These are phyloP conservation scores for Drosophila nikananu DNA, from an alignment of 1,140 invertebrate genomes.

Conservation along the genomic window DNA sequence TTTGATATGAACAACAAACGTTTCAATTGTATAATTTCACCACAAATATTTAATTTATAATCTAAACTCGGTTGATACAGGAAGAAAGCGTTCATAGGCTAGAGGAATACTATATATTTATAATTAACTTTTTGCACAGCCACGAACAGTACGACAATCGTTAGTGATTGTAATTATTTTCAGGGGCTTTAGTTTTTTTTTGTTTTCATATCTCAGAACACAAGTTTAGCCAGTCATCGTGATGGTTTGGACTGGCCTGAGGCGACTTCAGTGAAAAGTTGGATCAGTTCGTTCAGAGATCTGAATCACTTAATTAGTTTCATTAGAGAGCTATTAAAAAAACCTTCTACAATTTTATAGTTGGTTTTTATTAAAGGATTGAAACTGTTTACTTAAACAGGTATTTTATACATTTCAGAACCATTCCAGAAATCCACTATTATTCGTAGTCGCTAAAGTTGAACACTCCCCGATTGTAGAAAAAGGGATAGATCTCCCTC, in stretches of 20 bases:
- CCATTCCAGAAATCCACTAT: neutral
- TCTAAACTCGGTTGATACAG: neutral
- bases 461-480: constrained; percentile 45
- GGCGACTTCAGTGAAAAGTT: neutral
- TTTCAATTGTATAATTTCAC: neutral
- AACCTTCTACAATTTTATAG: neutral
- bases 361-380: neutral
- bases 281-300: neutral
- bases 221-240: constrained; percentile 3
- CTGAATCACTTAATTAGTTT: neutral
- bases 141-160: neutral
- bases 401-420: neutral
- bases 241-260: neutral
- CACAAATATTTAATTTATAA: neutral
- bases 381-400: neutral
- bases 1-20: neutral
- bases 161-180: constrained; percentile 9
- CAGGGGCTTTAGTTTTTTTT: neutral
- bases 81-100: neutral
- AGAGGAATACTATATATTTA: neutral
- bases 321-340: neutral
- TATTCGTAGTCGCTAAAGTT: constrained; percentile 35
- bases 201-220: constrained; percentile 1
- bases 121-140: constrained; percentile 9
- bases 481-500: constrained; percentile 54